Base-by-base conservation (phyloP, 2,888 invertebrate species). In the Tenthredo livida region DNA sequence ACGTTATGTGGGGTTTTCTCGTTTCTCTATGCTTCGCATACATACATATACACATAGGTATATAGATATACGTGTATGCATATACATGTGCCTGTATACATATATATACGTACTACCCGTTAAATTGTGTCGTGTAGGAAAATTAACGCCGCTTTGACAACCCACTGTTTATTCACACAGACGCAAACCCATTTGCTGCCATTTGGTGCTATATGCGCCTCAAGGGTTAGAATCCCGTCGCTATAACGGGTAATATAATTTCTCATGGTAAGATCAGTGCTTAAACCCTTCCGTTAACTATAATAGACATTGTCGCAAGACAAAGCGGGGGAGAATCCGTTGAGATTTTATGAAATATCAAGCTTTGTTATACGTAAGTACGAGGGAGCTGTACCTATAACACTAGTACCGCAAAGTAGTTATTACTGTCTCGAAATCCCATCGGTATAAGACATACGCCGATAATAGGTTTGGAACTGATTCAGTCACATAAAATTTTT, bases 221-320 rank as follows among this genome's bases (percentile, higher is more conserved):
- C 6, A 50, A 50, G 50, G 77, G 77, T 77, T 50, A 33, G 54
- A 77, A 77, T 50, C 40, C 40, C 72, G 72, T 77, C 33, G 50
- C 50, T 77, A 29, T 77, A 43, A 47, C 77, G 77, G n/a, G 77
- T 77, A 80, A 61, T 80, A 58, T 61, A 80, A 80, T 80, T 61
- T 61, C 80, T 80, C 80, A 61, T 54, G 7, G 21, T 40, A 40
- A 80, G 61, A 80, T 80, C 80, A 58, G 61, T 40, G 80, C 58
- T 58, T 37, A 65, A 80, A 80, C 77, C 77, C 77, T 77, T 47
- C 54, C 50, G 33, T 47, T 77, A 47, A 50, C 29, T 54, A 54
- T 80, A 80, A 80, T 61, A 80, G 40, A 80, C 80, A 50, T 61
- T 80, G 80, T 80, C 80, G 33, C 61, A 17, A 25, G 80, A 61